Percentiles rank a stretch among this genome's conserved stretches.
These are phyloP conservation scores for Odontocolon sp. DNA, from an alignment of 2,888 invertebrate genomes.

Conservation along the genomic window DNA sequence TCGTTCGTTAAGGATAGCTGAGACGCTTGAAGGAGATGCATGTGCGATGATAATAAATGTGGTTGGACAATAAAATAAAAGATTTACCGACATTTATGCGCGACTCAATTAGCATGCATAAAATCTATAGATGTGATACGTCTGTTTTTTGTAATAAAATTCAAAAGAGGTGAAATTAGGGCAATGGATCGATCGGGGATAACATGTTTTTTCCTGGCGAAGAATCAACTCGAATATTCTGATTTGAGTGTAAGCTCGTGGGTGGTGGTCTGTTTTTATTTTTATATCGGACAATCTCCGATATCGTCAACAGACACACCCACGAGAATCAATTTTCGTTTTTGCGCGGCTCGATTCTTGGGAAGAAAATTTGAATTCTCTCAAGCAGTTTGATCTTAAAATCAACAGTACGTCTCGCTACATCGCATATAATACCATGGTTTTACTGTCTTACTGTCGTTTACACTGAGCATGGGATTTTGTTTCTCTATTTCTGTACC, in stretches of 20 bases:
- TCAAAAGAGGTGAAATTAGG: neutral
- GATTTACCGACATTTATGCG: conserved; percentile 8
- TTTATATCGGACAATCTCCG: conserved; percentile 43
- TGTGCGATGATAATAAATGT: no score
- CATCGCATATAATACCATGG: conserved; percentile 53
- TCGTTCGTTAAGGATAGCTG: conserved; percentile 6
- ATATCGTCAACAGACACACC: conserved; percentile 48
- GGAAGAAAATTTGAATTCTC: conserved; percentile 19
- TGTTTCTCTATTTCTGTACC: conserved; percentile 73
- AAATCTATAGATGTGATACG: no score
- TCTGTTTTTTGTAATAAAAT: no score
- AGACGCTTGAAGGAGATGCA: no score
- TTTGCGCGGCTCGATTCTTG: neutral
- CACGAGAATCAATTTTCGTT: conserved; percentile 39
- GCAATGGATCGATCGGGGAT: neutral
- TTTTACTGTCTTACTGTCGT: conserved; percentile 68
- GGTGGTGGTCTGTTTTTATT: conserved; percentile 23
- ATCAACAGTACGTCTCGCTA: conserved; percentile 34
- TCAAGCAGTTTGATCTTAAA: neutral
- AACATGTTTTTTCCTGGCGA: neutral
- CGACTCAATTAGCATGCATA: neutral
- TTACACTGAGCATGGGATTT: conserved; percentile 68
- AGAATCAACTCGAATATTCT: neutral
- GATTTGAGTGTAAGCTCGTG: neutral
- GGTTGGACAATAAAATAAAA: neutral